These are phyloP conservation scores for Tachina lurida DNA, from an alignment of 2,888 invertebrate species.

Conservation along the genomic window DNA sequence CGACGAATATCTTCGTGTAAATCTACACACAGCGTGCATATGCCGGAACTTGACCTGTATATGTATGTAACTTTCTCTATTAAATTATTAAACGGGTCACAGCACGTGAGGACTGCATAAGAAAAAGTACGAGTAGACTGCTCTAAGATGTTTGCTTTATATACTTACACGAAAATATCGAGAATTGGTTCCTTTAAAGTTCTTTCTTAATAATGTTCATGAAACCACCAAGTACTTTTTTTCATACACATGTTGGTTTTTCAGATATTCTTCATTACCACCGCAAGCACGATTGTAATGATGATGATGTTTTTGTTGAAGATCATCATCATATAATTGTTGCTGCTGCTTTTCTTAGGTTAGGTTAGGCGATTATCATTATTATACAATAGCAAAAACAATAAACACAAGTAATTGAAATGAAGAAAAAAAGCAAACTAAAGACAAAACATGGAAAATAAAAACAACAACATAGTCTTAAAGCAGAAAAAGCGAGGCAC, in stretches of 20 bases:
- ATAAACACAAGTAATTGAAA: conserved; percentile 53
- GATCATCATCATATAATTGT: conserved; percentile 54
- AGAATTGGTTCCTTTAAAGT: conserved; percentile 4
- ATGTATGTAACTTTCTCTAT: too few species aligned
- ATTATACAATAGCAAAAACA: conserved; percentile 59
- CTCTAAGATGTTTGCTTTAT: too few species aligned
- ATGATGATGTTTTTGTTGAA: conserved; percentile 30
- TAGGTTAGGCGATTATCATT: conserved; percentile 46
- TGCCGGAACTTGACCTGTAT: too few species aligned
- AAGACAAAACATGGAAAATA: conserved; percentile 25
- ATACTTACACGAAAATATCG: not conserved
- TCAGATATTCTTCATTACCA: conserved; percentile 48
- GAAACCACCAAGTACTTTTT: conserved; percentile 21
- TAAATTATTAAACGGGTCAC: too few species aligned
- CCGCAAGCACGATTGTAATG: conserved; percentile 32
- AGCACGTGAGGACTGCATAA: too few species aligned
- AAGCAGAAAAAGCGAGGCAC: conserved; percentile 27
- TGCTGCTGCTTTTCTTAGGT: conserved; percentile 34
- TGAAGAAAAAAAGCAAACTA: conserved; percentile 35
- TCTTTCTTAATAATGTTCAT: not conserved
- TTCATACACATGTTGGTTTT: conserved; percentile 12
- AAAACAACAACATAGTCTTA: conserved; percentile 9
- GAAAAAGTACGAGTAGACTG: too few species aligned
- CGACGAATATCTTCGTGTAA: too few species aligned
- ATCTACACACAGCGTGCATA: too few species aligned